Conservation (phyloP, 2,888 invertebrate species). For the Harpalus rufipes region DNA sequence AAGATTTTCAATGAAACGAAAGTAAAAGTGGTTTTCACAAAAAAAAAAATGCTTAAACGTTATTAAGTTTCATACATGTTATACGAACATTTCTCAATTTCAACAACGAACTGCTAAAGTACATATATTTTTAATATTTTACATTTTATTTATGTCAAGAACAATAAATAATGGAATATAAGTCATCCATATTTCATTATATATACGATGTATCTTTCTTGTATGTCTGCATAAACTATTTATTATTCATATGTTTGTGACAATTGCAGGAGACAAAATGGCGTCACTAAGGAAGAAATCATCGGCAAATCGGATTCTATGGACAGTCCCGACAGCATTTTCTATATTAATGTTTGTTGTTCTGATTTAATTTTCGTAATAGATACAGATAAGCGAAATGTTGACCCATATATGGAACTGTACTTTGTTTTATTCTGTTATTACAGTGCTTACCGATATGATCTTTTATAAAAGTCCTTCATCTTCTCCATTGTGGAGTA, state of each 20-base stretch:
- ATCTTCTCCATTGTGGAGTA: conserved; percentile 50
- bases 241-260: conserved; percentile 10
- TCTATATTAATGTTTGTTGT: conserved; percentile 59
- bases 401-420: conserved; percentile 52
- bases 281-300: conserved; percentile 58
- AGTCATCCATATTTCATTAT: conserved; percentile 3
- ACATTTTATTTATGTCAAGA: too few species aligned
- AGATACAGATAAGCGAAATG: conserved; percentile 46
- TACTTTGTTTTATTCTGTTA: conserved; percentile 51
- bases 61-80: too few species aligned
- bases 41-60: too few species aligned
- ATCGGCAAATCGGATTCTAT: neutral
- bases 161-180: conserved; percentile 9
- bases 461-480: conserved; percentile 61
- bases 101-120: too few species aligned
- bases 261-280: conserved; percentile 61
- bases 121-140: too few species aligned
- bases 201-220: neutral
- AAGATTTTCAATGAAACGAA: too few species aligned
- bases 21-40: too few species aligned
- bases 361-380: conserved; percentile 43
- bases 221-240: neutral
- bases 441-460: conserved; percentile 52
- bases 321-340: conserved; percentile 46
- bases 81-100: too few species aligned